Evolutionary conservation across 2,113 vertebrate species (phyloP), one percentile per base, ranked within the genome.

Genomic region (Microtus montanus): DNA sequence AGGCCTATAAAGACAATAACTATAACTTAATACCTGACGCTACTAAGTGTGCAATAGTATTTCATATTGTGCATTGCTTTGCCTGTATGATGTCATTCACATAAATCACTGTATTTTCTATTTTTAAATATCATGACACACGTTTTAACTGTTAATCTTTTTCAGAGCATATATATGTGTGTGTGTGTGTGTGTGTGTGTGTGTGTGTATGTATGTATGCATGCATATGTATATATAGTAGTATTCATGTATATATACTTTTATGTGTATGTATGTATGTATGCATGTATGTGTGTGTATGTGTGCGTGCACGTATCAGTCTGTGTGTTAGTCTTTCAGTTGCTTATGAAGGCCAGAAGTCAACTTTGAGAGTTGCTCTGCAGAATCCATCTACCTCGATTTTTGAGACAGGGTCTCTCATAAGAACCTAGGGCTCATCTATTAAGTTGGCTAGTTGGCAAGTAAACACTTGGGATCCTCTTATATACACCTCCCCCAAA

Each of bases 121-220:
- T 79, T 38, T 49, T 28, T 54, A 70, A 28, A 44, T 86, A 24
- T 70, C 35, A 63, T 73, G 15, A 47, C 38, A 15, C 35, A 70
- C 8, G 26, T 68, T 44, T 68, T 83, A 84, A 78, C 90, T 47
- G 30, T 0, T 5, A 33, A 54, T 90, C 1, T 24, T 92, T 92
- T 70, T 41, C 58, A 63, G 38, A 89, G 15, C 24, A 14, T 63
- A 63, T 7, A 12, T 41, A 38, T 63, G 3, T 63, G 14, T 61
- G 8, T 61, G 2, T 22, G 2, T 61, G 0, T 63, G 2, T 9
- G 1, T 63, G 3, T 9, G 0, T 61, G 22, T 22, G 7, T 61
- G 8, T 63, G 8, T 9, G 3, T 61, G 22, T 22, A 2, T 61
- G 8, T 63, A 2, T 9, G 3, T 63, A 9, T 58, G n/a, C 24